Conservation (phyloP, 2,888 invertebrate genomes). For the Rhamnusium bicolor region DNA sequence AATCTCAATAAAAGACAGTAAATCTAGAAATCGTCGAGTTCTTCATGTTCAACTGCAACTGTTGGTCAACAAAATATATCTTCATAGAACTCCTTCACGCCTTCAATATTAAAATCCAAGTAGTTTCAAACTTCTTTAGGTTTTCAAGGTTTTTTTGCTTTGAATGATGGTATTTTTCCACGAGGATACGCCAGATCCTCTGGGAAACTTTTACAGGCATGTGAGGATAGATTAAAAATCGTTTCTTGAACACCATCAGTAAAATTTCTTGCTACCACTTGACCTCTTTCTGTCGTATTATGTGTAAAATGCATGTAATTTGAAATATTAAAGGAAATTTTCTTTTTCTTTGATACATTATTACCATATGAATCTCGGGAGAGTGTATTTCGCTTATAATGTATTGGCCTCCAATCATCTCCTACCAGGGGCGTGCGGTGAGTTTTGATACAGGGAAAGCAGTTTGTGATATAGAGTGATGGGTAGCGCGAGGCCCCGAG, state of each 20-base stretch:
- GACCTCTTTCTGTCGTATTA: background rate
- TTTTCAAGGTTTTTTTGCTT: background rate
- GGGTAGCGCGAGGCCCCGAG: too few relatives aligned
- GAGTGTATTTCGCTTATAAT: constrained; percentile 6
- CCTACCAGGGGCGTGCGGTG: too few relatives aligned
- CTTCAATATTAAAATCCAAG: too few relatives aligned
- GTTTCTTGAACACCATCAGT: background rate
- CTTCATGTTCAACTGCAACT: too few relatives aligned
- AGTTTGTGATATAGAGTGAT: too few relatives aligned
- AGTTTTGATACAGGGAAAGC: too few relatives aligned
- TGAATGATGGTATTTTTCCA: background rate
- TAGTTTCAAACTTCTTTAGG: background rate
- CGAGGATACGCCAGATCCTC: background rate
- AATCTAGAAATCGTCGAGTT: too few relatives aligned
- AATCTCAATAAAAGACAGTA: too few relatives aligned
- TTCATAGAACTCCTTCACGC: too few relatives aligned
- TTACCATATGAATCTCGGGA: background rate
- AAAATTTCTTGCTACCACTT: background rate
- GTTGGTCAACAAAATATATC: too few relatives aligned
- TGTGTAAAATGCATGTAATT: background rate
- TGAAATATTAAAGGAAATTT: background rate
- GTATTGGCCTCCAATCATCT: too few relatives aligned
- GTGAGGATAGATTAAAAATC: background rate
- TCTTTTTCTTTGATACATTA: background rate
- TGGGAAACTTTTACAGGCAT: background rate